Conservation (phyloP, 2,113 vertebrate genomes). For the Egretta garzetta region DNA sequence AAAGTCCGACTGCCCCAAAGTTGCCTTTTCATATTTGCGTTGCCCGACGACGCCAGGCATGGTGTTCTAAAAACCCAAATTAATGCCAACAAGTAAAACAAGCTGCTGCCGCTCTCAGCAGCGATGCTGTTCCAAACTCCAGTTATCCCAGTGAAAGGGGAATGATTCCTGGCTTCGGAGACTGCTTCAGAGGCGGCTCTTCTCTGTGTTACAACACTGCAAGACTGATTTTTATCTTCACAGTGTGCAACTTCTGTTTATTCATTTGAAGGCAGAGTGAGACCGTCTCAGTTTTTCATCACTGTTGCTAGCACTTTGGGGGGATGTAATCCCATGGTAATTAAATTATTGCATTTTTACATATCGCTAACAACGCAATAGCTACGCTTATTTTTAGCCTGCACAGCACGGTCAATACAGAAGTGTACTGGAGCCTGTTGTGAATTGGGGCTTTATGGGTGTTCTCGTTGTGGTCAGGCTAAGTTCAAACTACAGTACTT, state of each 20-base stretch:
- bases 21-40: not conserved
- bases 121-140: not conserved
- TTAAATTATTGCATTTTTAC: not conserved
- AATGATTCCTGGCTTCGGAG: not conserved
- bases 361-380: rapidly evolving
- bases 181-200: not conserved
- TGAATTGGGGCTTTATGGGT: not conserved
- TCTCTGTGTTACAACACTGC: rapidly evolving
- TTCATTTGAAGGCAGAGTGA: not conserved
- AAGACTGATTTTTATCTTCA: not conserved
- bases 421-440: not conserved
- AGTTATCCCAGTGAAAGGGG: not conserved
- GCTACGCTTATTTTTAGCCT: not conserved
- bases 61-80: not conserved
- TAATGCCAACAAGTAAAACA: not conserved
- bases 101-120: not conserved
- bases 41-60: rapidly evolving
- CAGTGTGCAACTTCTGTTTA: not conserved
- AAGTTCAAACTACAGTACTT: not conserved
- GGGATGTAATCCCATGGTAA: not conserved
- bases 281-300: rapidly evolving
- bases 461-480: not conserved
- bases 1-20: not conserved
- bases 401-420: not conserved
- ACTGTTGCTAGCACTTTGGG: rapidly evolving